phyloP scores from a whole-genome alignment of 2,113 vertebrate species.

The Circaetus cinerascens region DNA sequence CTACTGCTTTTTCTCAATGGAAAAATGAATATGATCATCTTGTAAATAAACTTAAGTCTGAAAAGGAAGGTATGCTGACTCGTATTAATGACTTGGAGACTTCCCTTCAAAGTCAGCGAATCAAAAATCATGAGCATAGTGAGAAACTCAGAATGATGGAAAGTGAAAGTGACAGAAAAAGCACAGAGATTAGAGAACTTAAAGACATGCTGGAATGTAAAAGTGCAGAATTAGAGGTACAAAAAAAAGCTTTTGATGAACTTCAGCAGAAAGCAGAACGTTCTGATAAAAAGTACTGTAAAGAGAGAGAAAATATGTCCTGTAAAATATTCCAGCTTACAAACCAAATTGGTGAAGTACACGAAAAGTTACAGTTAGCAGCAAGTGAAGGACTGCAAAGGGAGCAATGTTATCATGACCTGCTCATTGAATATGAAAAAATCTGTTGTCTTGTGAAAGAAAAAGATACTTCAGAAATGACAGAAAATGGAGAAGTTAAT shows the following conservation, averaged over 20 bases:
- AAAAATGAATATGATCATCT: constrained; percentile 80
- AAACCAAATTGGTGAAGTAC: constrained; percentile 69
- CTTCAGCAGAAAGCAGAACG: constrained; percentile 71
- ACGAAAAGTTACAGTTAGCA: constrained; percentile 73
- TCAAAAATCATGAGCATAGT: constrained; percentile 53
- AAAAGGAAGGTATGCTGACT: constrained; percentile 75
- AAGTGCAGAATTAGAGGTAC: constrained; percentile 76
- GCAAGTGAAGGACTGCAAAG: constrained; percentile 66
- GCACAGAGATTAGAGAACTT: constrained; percentile 73
- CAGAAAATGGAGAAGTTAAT: background rate
- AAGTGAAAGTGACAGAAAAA: constrained; percentile 72
- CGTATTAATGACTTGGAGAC: constrained; percentile 77
- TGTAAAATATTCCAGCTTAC: constrained; percentile 76
- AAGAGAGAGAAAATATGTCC: constrained; percentile 81
- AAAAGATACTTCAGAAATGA: constrained; percentile 64
- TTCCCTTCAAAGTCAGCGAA: constrained; percentile 64
- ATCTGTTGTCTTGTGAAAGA: constrained; percentile 63
- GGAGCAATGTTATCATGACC: constrained; percentile 68
- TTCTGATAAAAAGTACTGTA: constrained; percentile 77
- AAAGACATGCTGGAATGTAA: constrained; percentile 76
- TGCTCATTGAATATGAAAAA: constrained; percentile 73
- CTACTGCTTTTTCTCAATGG: constrained; percentile 75
- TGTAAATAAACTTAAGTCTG: constrained; percentile 70
- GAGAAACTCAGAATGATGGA: constrained; percentile 72
- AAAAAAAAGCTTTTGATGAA: constrained; percentile 69